A percentile compares a stretch with the other conserved stretches of the same genome.
Evolutionary conservation across 2,797 vertebrate genomes (phyloP).

Genomic region (Psittacula echo): DNA sequence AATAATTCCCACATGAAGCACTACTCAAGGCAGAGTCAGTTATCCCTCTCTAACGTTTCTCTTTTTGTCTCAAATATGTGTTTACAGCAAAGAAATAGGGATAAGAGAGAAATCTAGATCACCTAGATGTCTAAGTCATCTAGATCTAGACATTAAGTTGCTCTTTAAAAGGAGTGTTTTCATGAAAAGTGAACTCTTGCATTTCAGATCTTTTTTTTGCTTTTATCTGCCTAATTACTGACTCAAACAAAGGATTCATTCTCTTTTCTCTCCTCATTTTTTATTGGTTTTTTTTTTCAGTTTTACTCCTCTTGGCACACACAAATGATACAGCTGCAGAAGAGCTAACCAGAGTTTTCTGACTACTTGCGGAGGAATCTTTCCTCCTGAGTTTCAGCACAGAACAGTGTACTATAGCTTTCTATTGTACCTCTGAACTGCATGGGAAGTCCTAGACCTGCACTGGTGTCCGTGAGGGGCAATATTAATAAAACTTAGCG

Average conservation of each 20-base stretch:
- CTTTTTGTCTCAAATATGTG: background rate
- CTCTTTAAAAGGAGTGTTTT: background rate
- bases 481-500: background rate
- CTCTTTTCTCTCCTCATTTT: background rate
- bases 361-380: background rate
- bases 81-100: background rate
- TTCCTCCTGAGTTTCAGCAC: background rate
- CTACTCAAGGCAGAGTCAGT: background rate
- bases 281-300: background rate
- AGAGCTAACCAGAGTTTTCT: background rate
- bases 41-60: background rate
- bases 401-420: background rate
- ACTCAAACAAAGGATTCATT: background rate
- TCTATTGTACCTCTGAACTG: background rate
- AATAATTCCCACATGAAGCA: background rate
- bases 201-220: background rate
- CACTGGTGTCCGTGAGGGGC: background rate
- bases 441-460: background rate
- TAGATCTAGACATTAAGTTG: background rate
- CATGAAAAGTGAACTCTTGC: background rate
- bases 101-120: background rate
- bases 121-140: background rate
- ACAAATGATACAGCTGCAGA: background rate
- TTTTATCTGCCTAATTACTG: background rate
- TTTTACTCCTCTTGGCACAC: background rate